Conservation (phyloP, 2,797 vertebrate genomes). For the Enoplosus armatus region DNA sequence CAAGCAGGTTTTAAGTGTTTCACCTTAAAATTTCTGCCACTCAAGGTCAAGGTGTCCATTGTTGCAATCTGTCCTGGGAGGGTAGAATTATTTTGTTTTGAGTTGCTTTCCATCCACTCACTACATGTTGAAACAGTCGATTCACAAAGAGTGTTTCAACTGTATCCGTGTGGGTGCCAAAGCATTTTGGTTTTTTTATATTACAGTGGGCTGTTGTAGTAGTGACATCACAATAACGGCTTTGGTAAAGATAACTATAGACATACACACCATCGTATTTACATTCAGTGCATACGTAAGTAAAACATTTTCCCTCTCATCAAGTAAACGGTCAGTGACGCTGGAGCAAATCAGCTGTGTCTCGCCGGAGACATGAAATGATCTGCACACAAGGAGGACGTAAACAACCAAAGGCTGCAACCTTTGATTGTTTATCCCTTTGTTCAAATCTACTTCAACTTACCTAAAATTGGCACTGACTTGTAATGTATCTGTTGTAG, state of each 20-base stretch:
- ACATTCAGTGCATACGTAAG: conserved; percentile 86
- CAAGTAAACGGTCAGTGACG: conserved; percentile 80
- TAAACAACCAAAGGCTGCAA: conserved; percentile 60
- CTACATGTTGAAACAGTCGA: conserved; percentile 90
- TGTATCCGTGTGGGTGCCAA: conserved; percentile 90
- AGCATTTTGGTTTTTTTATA: conserved; percentile 87
- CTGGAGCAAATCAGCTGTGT: conserved; percentile 28
- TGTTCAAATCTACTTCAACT: conserved; percentile 26
- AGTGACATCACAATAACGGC: conserved; percentile 90
- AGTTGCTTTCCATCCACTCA: conserved; percentile 90
- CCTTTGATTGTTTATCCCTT: conserved; percentile 70
- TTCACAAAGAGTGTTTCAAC: conserved; percentile 88
- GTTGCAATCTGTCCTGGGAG: conserved; percentile 88
- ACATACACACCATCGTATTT: conserved; percentile 71
- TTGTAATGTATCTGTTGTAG: conserved; percentile 5
- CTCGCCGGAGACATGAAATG: conserved; percentile 62
- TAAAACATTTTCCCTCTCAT: conserved; percentile 83
- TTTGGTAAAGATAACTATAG: conserved; percentile 83
- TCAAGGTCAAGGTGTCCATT: conserved; percentile 87
- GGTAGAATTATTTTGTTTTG: conserved; percentile 87
- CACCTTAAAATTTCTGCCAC: conserved; percentile 86
- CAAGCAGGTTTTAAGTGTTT: conserved; percentile 85
- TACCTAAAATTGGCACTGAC: conserved; percentile 46
- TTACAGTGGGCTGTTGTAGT: conserved; percentile 88
- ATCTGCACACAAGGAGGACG: conserved; percentile 53